Conservation (phyloP, 2,888 invertebrate genomes). For the Dynastes tityus region DNA sequence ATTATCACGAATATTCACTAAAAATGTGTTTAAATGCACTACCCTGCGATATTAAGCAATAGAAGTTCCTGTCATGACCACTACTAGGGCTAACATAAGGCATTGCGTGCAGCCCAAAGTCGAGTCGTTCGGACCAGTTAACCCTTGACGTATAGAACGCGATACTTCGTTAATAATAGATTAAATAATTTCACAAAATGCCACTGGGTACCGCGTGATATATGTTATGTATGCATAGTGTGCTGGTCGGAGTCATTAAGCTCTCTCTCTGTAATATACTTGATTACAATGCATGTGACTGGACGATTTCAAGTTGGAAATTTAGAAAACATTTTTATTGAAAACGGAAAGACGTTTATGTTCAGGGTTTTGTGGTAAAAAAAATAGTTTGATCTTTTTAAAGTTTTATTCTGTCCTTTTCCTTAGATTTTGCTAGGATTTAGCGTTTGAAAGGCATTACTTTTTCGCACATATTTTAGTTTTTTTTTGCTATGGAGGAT, state of each 20-base stretch:
- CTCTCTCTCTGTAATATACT: background rate
- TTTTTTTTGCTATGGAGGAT: too few species aligned
- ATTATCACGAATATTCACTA: too few species aligned
- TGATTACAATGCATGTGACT: background rate
- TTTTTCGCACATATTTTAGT: too few species aligned
- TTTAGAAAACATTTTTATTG: background rate
- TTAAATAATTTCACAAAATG: conserved; percentile 39
- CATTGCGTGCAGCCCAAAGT: conserved; percentile 8
- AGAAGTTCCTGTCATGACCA: too few species aligned
- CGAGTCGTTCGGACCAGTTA: conserved; percentile 34
- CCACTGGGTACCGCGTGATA: conserved; percentile 1
- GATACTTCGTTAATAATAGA: conserved; percentile 32
- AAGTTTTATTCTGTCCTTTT: too few species aligned
- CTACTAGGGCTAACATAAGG: background rate
- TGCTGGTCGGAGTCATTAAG: background rate
- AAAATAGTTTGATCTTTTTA: too few species aligned
- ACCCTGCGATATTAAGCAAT: too few species aligned
- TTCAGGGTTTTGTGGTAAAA: background rate
- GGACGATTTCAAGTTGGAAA: background rate
- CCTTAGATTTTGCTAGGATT: too few species aligned
- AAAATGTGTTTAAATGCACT: too few species aligned
- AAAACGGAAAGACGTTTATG: background rate
- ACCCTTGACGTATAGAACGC: conserved; percentile 40
- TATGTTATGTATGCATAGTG: background rate
- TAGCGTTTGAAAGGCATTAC: too few species aligned